These are phyloP conservation scores for Siniperca scherzeri DNA, from an alignment of 2,797 vertebrate genomes.

Conservation along the genomic window DNA sequence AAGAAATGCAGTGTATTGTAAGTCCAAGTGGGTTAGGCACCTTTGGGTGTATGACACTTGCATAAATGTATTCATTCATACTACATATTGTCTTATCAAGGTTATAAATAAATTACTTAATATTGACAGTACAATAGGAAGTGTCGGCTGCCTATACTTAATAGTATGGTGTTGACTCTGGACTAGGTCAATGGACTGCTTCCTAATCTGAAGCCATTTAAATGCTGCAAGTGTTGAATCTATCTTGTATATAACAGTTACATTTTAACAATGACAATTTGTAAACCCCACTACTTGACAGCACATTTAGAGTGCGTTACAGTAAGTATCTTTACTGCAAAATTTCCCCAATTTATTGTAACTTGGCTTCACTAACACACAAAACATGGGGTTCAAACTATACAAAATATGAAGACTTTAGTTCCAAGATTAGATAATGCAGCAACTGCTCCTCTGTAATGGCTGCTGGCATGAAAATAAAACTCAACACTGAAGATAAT, in stretches of 20 bases:
- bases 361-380: background rate
- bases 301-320: background rate
- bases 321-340: background rate
- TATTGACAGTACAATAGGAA: too few species aligned
- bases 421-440: background rate
- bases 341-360: background rate
- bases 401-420: background rate
- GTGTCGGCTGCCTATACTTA: too few species aligned
- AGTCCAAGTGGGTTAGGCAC: background rate
- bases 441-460: background rate
- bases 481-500: background rate
- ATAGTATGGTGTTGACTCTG: too few species aligned
- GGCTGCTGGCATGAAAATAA: background rate
- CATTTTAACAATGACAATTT: background rate
- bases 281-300: background rate
- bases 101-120: background rate
- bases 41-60: background rate
- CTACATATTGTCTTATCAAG: background rate
- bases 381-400: background rate
- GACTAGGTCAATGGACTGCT: background rate
- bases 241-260: background rate
- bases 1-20: too few species aligned
- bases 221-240: background rate
- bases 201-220: background rate
- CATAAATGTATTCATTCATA: background rate